These are phyloP conservation scores for Orthosia incerta DNA, from an alignment of 2,888 invertebrate species.

Conservation along the genomic window DNA sequence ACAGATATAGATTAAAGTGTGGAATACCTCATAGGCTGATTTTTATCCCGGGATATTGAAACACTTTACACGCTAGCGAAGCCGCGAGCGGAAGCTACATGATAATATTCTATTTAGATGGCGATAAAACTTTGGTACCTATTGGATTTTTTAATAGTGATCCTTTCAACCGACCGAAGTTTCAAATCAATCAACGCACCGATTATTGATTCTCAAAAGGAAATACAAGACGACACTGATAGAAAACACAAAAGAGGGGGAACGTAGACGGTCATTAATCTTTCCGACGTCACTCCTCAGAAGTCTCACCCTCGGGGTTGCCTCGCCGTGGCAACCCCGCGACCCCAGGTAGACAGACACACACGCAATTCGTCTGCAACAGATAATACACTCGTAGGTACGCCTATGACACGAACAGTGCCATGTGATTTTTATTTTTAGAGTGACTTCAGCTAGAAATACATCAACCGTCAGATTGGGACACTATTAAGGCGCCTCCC, in stretches of 20 bases:
- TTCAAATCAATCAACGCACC: conserved; percentile 29
- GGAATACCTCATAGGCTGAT: too few relatives aligned
- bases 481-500: too few relatives aligned
- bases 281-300: conserved; percentile 64
- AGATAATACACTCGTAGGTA: conserved; percentile 37
- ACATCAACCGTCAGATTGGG: not conserved
- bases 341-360: conserved; percentile 68
- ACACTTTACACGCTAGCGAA: too few relatives aligned
- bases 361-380: conserved; percentile 55
- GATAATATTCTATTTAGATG: too few relatives aligned
- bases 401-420: conserved; percentile 25
- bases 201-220: conserved; percentile 41
- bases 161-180: too few relatives aligned
- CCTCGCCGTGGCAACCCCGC: conserved; percentile 63
- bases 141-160: too few relatives aligned
- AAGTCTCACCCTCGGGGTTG: conserved; percentile 67
- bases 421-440: conserved; percentile 12
- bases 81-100: too few relatives aligned
- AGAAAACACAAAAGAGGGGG: conserved; percentile 55
- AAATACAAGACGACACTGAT: conserved; percentile 39
- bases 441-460: not conserved
- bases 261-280: conserved; percentile 75
- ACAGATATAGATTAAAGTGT: too few relatives aligned
- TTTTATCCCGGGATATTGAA: too few relatives aligned
- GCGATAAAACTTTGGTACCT: too few relatives aligned